Base-by-base conservation (phyloP, 23 tunicate genomes). In the Aplidium turbinatum region DNA sequence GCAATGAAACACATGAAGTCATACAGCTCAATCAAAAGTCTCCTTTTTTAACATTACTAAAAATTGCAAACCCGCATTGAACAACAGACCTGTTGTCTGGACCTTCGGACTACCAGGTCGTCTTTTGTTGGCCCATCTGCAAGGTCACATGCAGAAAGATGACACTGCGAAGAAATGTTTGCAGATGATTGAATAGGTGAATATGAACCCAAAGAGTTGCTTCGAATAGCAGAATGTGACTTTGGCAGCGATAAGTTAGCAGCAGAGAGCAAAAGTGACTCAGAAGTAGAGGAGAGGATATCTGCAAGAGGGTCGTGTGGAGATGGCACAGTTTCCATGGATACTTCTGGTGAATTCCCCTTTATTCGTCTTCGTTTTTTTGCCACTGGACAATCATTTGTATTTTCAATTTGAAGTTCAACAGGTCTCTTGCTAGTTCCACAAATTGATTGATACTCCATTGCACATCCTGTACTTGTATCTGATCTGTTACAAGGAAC, bases 271-370 rank as follows among this genome's bases (percentile, higher is more conserved):
- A 87, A 48, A 26, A 38, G 16, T 25, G 80, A 79, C n/a, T 69
- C 1, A 7, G 96, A 68, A 34, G 83, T 33, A n/a, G 72, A 66
- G 0, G 83, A 88, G n/a, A 29, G 48, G 16, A 88, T 25, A 42
- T 81, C 69, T 29, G 47, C 80, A 21, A 88, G 51, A 16, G 72
- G 21, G 62, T 62, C 53, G 16, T 56, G 35, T 56, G 85, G 85
- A 78, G 70, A 51, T 38, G 85, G 77, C 0, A 54, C 48, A 82
- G 32, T 26, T 36, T 70, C 38, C 45, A 57, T 57, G 1, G 38
- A 21, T 47, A 47, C 4, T 3, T 25, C 11, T 25, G 48, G 6
- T 11, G 47, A 25, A 25, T 9, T 18, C 6, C 29, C 56, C 13
- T 16, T 27, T 25, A 22, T n/a, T 47, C 56, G 7, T 16, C 30